A percentile compares a stretch with the other conserved stretches of the same genome.
Evolutionary conservation across 64 coral and sea anemone genomes (phyloP).

Genomic region (Actinia equina): DNA sequence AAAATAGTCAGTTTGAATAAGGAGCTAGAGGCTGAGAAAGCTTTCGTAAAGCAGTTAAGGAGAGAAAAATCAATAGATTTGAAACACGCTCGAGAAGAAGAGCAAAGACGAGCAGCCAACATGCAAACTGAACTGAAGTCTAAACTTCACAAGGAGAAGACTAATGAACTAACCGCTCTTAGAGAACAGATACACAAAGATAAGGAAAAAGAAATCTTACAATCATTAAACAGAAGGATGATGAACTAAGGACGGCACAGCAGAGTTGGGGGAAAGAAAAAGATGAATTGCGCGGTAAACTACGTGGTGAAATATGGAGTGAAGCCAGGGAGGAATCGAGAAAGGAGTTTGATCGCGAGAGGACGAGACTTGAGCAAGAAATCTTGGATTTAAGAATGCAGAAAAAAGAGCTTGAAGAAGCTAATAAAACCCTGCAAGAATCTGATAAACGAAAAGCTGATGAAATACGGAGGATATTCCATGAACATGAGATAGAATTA

Average conservation of each 20-base stretch:
- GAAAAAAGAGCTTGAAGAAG: conserved; percentile 80
- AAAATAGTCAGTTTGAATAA: conserved; percentile 82
- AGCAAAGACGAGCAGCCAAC: conserved; percentile 54
- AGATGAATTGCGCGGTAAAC: conserved; percentile 72
- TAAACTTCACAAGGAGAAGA: conserved; percentile 87
- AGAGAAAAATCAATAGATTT: conserved; percentile 82
- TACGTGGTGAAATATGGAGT: conserved; percentile 71
- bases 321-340: conserved; percentile 77
- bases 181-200: conserved; percentile 87
- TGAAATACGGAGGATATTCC: conserved; percentile 89
- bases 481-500: conserved; percentile 88
- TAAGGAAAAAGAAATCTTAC: conserved; percentile 88
- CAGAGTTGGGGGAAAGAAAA: conserved; percentile 82
- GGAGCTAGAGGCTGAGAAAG: conserved; percentile 79
- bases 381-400: conserved; percentile 71
- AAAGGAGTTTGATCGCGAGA: conserved; percentile 77
- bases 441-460: conserved; percentile 95
- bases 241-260: conserved; percentile 68
- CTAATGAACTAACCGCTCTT: conserved; percentile 63
- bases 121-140: conserved; percentile 74
- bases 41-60: conserved; percentile 53
- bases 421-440: conserved; percentile 72
- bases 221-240: conserved; percentile 92
- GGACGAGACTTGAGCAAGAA: conserved; percentile 58
- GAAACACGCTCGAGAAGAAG: conserved; percentile 73